Conservation (phyloP, 1,140 invertebrate genomes). For the Ostrea edulis region DNA sequence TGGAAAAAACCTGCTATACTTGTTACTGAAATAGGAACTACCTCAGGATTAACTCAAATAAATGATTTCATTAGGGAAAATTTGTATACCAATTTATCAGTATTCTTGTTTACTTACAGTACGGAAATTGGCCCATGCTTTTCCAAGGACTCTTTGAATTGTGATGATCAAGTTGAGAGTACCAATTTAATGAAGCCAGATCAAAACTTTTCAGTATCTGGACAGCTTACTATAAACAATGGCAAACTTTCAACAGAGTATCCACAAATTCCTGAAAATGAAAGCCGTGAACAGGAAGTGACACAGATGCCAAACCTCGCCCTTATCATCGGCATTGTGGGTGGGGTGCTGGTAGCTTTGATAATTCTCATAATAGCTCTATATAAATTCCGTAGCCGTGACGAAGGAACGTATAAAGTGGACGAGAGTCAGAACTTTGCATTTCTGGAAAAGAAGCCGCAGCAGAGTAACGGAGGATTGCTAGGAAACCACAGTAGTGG, state of each 20-base stretch:
- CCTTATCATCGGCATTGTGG: conserved; percentile 93
- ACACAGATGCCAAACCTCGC: conserved; percentile 65
- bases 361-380: conserved; percentile 94
- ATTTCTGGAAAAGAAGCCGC: conserved; percentile 73
- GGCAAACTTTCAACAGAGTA: not conserved
- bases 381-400: conserved; percentile 91
- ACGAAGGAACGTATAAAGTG: conserved; percentile 93
- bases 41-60: no score
- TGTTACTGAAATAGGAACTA: no score
- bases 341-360: conserved; percentile 93
- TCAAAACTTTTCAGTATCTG: not conserved
- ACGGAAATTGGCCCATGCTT: not conserved
- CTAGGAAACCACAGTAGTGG: conserved; percentile 75
- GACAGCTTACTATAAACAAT: not conserved
- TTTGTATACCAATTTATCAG: not conserved
- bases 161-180: conserved; percentile 17
- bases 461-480: conserved; percentile 76
- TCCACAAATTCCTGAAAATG: not conserved
- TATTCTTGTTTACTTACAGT: not conserved
- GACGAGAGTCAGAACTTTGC: conserved; percentile 86
- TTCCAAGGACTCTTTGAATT: not conserved
- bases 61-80: no score
- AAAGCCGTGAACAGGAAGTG: conserved; percentile 41
- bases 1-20: no score
- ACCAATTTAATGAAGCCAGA: not conserved